Evolutionary conservation across 1,140 invertebrate species (phyloP).

Genomic region (Laodelphax striatellus): DNA sequence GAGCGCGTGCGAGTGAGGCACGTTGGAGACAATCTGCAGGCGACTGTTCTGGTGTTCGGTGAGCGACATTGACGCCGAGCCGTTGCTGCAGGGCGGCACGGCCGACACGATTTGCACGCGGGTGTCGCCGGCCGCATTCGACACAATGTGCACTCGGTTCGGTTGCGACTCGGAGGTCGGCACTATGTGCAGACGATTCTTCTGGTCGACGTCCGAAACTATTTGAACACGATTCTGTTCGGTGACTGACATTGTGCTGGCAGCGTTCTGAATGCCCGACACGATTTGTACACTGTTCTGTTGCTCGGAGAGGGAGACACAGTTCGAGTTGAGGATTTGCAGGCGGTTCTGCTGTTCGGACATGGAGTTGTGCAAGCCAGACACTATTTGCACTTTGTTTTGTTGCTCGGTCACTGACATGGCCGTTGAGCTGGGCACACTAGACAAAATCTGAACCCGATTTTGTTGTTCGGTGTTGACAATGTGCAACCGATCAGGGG

Average conservation of each 20-base stretch:
- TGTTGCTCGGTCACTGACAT: constrained; percentile 18
- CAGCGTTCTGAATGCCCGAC: constrained; percentile 9
- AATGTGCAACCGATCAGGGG: constrained; percentile 16
- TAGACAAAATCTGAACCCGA: constrained; percentile 19
- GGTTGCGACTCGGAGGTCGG: too few relatives aligned
- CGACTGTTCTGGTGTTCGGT: constrained; percentile 16
- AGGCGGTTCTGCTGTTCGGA: constrained; percentile 17
- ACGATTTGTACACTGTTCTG: constrained; percentile 19
- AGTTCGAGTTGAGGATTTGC: constrained; percentile 16
- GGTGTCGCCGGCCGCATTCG: neutral
- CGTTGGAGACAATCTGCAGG: constrained; percentile 17
- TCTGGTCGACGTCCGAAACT: constrained; percentile 6
- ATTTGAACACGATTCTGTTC: constrained; percentile 10
- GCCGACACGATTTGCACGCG: constrained; percentile 10
- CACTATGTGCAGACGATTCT: too few relatives aligned
- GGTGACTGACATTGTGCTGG: constrained; percentile 2
- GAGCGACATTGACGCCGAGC: constrained; percentile 13
- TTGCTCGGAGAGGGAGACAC: constrained; percentile 14
- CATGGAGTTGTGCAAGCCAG: constrained; percentile 16
- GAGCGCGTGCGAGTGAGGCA: constrained; percentile 1
- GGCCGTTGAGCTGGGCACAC: constrained; percentile 14
- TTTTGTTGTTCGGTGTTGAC: constrained; percentile 19
- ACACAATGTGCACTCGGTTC: constrained; percentile 15
- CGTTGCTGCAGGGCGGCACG: too few relatives aligned
- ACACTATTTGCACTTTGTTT: constrained; percentile 19